Base-by-base conservation (phyloP, 1,140 invertebrate genomes). In the Drosophila serrata region DNA sequence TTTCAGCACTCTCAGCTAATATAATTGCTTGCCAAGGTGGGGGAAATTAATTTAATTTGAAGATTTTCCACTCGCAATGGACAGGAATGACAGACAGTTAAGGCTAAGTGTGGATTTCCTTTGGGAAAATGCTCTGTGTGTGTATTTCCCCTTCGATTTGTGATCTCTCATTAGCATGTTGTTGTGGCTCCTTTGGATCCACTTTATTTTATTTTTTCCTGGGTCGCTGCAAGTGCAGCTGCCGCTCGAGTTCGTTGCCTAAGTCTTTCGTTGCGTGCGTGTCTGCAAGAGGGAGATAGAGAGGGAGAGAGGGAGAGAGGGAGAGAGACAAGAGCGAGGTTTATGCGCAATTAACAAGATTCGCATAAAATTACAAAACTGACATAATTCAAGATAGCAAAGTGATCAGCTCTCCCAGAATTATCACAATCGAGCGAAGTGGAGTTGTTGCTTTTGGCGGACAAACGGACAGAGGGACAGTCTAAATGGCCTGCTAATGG, bases 401-500 rank as follows among this genome's bases (percentile, higher is more conserved):
- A 46, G 49, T 49, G 65, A 64, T 61, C 51, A 58, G 56, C 79
- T 73, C 65, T 74, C 53, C 62, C 59, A 79, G 64, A 79, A 74
- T 78, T 70, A 85, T 86, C 82, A 72, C 65, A 58, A 72, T 57
- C 49, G n/a, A 43, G 48, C 22, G 27, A 33, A 6, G 19, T 8
- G 46, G 22, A 37, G 57, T 33, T 33, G 3, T 33, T 33, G n/a
- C n/a, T 33, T 33, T 33, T 11, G 29, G 29, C 48, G 35, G 57
- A 31, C 49, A 56, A 58, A 51, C 43, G 7, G 55, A 43, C 17
- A 22, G 17, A 42, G 3, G 31, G 74, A 68, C 84, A 49, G 35
- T 9, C 57, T 81, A 88, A 91, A 91, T 91, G 90, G 87, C 63
- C 87, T 91, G 87, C 88, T 91, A 91, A 91, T 91, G 88, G 87